A percentile compares a stretch with the other conserved stretches of the same genome.
Conservation (phyloP, 2,797 vertebrate species). For the Sardinella longiceps region DNA sequence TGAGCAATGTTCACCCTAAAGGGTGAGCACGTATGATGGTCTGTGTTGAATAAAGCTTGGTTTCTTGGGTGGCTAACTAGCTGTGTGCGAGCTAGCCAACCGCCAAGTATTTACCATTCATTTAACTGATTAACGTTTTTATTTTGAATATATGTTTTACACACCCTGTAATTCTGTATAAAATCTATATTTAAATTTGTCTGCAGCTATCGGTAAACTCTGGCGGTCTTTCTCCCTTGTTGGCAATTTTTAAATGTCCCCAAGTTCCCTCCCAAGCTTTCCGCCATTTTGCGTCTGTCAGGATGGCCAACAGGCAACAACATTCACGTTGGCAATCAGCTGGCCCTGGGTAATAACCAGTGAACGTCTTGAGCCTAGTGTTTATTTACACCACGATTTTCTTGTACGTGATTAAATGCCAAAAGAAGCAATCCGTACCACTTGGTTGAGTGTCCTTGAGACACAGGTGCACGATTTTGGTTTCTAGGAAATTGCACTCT, state of each 20-base stretch:
- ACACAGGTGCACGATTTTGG: too few relatives aligned
- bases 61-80: background rate
- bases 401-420: background rate
- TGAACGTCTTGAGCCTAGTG: too few relatives aligned
- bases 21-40: background rate
- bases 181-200: background rate
- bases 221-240: too few relatives aligned
- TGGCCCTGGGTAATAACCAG: background rate
- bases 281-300: constrained; percentile 50
- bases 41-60: background rate
- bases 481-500: background rate
- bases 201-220: background rate
- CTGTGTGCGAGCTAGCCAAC: background rate
- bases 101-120: background rate
- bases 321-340: background rate
- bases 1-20: background rate
- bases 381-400: background rate
- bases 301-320: background rate
- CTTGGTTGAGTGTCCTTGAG: background rate
- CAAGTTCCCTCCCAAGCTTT: constrained; percentile 17
- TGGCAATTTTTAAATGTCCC: constrained; percentile 36
- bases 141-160: background rate
- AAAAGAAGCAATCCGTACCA: background rate
- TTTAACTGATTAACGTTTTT: too few relatives aligned
- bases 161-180: background rate